Percentiles rank a stretch among this genome's conserved stretches.
Evolutionary conservation across 2,888 invertebrate species (phyloP).

Genomic region (Drosophila ustulata): DNA sequence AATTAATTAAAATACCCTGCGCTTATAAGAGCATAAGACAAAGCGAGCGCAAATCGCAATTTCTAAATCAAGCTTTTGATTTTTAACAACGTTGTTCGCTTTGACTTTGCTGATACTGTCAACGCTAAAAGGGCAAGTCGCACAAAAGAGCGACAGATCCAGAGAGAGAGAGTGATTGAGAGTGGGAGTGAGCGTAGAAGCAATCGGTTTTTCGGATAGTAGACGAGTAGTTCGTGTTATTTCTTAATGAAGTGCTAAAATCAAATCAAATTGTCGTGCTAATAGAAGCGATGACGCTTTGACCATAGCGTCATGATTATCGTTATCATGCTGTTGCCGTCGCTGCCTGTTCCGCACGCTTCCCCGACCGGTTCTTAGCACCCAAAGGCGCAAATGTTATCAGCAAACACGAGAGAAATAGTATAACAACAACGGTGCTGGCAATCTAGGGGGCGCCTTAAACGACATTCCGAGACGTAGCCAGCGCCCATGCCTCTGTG

Average conservation of each 20-base stretch:
- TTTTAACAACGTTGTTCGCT: conserved; percentile 30
- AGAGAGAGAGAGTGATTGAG: neutral
- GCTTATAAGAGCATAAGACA: conserved; percentile 9
- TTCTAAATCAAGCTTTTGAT: conserved; percentile 59
- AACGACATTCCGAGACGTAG: conserved; percentile 57
- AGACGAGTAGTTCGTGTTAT: conserved; percentile 37
- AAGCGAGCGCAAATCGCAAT: conserved; percentile 43
- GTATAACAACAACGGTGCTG: conserved; percentile 22
- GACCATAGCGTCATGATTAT: conserved; percentile 68
- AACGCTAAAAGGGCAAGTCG: conserved; percentile 68
- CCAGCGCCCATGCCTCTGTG: conserved; percentile 26
- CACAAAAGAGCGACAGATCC: conserved; percentile 27
- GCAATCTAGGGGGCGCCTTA: conserved; percentile 44
- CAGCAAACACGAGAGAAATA: conserved; percentile 58
- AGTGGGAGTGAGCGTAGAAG: conserved; percentile 10
- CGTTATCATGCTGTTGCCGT: conserved; percentile 50
- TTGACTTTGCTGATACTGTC: conserved; percentile 62
- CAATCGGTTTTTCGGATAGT: conserved; percentile 1
- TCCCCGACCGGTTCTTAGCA: conserved; percentile 38
- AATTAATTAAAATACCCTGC: conserved; percentile 19
- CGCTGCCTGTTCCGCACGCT: conserved; percentile 13
- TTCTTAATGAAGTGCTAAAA: conserved; percentile 71
- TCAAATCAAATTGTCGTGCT: conserved; percentile 62
- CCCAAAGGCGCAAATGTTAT: conserved; percentile 76
- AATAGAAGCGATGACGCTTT: conserved; percentile 62